Evolutionary conservation across 35 echinoderm and acorn worm species (phyloP), one percentile per base, ranked within the genome.

Genomic region (Hemicentrotus pulcherrimus): DNA sequence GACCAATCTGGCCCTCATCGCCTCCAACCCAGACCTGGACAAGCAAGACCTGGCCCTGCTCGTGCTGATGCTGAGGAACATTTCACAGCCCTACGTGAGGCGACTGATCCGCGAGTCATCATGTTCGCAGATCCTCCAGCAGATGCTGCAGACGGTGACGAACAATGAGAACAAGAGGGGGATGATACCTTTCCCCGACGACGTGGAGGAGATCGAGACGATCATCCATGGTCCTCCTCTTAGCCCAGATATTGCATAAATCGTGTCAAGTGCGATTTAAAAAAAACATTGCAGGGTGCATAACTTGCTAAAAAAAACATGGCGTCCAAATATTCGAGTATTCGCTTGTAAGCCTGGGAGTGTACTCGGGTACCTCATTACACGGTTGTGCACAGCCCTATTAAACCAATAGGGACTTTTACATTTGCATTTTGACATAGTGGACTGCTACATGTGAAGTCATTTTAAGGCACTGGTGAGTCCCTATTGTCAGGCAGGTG

Each of bases 11-110:
- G 15, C 78, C 28, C 93, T 88, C 33, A 91, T 98, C 16, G 95
- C 97, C 46, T 61, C 86, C 24, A 95, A 98, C 32, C 46, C 52
- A 14, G 70, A 95, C 92, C 78, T 98, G 10, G 97, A 98, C 88
- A 96, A 96, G 52, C 91, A 97, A 1, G 97, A 98, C 94, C 89
- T 98, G 41, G 97, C 97, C 8, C 94, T 98, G 10, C 96, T 98
- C 5, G 96, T 97, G 86, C 92, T 98, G 46, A 96, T 98, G 87
- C 94, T 98, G 5, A 86, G 85, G 18, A 96, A 94, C 31, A 96
- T 98, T 35, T 31, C 95, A 4, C 89, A 61, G 31, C 96, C 91
- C 13, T 52, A 94, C 18, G 89, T 96, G 41, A 86, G 97, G 41
- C 92, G 95, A 32, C 55, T 97, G 31, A 88, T 98, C 41, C 89